Evolutionary conservation across 2,888 invertebrate species (phyloP).

Genomic region (Eurytoma adleriae): DNA sequence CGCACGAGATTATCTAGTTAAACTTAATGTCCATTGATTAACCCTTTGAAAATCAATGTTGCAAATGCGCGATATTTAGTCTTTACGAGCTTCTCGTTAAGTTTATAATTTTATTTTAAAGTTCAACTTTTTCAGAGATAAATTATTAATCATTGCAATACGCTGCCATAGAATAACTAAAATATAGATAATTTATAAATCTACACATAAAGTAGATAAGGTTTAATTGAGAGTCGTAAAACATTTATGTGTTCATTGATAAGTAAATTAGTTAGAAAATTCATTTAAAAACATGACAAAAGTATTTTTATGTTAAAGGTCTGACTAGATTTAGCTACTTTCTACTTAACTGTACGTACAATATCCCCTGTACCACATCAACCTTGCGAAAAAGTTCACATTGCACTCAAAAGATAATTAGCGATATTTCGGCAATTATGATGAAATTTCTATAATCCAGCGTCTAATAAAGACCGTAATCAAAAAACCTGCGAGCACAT

Average conservation of each 20-base stretch:
- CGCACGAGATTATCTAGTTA: slow-evolving; percentile 33
- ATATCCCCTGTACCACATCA: too few species aligned
- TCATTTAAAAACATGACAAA: too few species aligned
- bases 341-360: too few species aligned
- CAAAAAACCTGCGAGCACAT: not conserved
- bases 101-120: not conserved
- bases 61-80: slow-evolving; percentile 6
- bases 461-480: slow-evolving; percentile 38
- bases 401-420: slow-evolving; percentile 15
- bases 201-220: too few species aligned
- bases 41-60: not conserved
- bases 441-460: not conserved
- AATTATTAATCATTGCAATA: not conserved
- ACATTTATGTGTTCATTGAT: too few species aligned
- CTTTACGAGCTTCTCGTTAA: not conserved
- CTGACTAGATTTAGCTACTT: too few species aligned
- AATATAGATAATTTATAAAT: too few species aligned
- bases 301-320: too few species aligned
- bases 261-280: too few species aligned
- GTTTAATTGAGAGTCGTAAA: not conserved
- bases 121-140: not conserved
- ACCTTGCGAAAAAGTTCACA: too few species aligned
- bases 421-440: slow-evolving; percentile 10
- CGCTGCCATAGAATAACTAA: too few species aligned
- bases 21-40: slow-evolving; percentile 43